phyloP scores from a whole-genome alignment of 2,888 invertebrate genomes.

The Nemurella pictetii region DNA sequence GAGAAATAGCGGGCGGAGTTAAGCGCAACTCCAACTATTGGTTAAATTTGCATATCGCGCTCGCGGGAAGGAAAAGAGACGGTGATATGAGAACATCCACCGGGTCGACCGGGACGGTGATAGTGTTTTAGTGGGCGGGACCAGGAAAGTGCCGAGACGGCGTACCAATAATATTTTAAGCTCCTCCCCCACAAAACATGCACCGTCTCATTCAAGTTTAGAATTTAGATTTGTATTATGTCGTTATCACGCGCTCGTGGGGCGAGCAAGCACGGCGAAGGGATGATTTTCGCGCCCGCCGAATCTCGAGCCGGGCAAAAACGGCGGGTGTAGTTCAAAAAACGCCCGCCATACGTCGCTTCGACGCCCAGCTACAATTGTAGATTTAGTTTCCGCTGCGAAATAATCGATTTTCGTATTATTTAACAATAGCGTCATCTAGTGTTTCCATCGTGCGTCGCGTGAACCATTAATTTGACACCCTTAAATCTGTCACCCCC shows the following conservation, averaged over 20 bases:
- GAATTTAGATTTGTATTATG: background rate
- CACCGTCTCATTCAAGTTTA: background rate
- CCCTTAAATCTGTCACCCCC: background rate
- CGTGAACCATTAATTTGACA: background rate
- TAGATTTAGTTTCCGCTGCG: background rate
- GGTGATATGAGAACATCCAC: conserved; percentile 21
- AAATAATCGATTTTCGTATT: background rate
- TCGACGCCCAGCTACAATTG: background rate
- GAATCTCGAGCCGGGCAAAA: background rate
- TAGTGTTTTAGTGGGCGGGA: conserved; percentile 35
- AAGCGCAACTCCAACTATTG: conserved; percentile 37
- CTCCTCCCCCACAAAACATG: conserved; percentile 36
- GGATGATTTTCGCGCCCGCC: background rate
- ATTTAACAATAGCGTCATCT: background rate
- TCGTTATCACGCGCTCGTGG: background rate
- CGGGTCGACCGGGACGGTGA: conserved; percentile 31
- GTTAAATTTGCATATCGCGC: conserved; percentile 39
- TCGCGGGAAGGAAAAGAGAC: conserved; percentile 34
- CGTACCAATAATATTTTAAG: conserved; percentile 42
- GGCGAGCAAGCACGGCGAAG: background rate
- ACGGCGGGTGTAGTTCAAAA: background rate
- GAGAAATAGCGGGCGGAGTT: conserved; percentile 34
- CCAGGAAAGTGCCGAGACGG: conserved; percentile 35
- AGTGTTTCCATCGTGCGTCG: background rate
- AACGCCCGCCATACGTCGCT: background rate